These are phyloP conservation scores for Drosophila antonietae DNA, from an alignment of 2,888 invertebrate species.

Conservation along the genomic window DNA sequence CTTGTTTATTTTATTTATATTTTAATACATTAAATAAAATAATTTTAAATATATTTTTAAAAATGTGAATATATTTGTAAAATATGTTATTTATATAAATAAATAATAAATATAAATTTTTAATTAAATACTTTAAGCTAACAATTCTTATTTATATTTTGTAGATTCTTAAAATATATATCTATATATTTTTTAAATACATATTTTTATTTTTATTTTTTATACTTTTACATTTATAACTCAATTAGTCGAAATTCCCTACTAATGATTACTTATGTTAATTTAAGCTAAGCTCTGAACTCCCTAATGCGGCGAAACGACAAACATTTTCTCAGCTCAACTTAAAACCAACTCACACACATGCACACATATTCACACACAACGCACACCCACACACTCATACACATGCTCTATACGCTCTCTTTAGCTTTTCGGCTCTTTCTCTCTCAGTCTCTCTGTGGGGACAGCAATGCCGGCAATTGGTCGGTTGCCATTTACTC, in stretches of 20 bases:
- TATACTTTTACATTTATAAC: not conserved
- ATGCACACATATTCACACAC: not conserved
- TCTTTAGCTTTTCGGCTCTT: slow-evolving; percentile 12
- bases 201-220: no score
- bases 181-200: no score
- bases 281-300: not conserved
- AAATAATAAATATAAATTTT: no score
- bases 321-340: not conserved
- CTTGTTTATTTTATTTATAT: no score
- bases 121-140: no score
- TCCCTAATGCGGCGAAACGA: not conserved
- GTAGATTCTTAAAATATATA: no score
- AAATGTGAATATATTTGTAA: no score
- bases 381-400: not conserved
- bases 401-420: slow-evolving; percentile 9
- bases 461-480: slow-evolving; percentile 40
- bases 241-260: not conserved
- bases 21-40: no score
- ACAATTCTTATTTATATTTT: no score
- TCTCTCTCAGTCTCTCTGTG: not conserved
- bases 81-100: no score
- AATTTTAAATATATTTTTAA: no score
- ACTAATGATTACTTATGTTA: not conserved
- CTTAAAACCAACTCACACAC: not conserved
- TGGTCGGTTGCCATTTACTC: slow-evolving; percentile 23